Conservation (phyloP, 2,113 vertebrate species). For the Gallinago media region DNA sequence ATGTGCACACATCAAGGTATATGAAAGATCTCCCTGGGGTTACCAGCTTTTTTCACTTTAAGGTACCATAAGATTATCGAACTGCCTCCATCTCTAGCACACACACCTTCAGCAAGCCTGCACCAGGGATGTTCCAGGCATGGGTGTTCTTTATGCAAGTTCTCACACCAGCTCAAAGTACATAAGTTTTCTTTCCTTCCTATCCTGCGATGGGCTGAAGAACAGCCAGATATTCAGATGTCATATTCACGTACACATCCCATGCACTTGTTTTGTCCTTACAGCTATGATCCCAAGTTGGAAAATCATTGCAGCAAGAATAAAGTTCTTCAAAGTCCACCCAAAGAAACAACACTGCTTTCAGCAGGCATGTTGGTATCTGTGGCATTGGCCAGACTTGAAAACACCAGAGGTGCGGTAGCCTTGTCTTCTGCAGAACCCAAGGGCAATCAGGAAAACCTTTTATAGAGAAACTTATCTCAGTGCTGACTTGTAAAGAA, state of each 20-base stretch:
- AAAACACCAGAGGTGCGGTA: not conserved
- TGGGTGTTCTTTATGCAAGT: not conserved
- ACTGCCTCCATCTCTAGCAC: not conserved
- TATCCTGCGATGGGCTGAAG: not conserved
- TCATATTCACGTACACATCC: not conserved
- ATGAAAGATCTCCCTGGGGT: not conserved
- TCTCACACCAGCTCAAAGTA: not conserved
- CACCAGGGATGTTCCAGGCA: not conserved
- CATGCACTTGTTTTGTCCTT: not conserved
- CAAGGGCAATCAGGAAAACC: not conserved
- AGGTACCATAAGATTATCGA: not conserved
- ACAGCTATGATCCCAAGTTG: not conserved
- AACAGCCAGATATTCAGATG: not conserved
- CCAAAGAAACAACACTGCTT: not conserved
- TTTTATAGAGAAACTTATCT: not conserved
- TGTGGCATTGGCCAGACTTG: not conserved
- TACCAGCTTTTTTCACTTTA: not conserved
- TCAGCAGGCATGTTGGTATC: not conserved
- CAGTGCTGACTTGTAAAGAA: conserved; percentile 11
- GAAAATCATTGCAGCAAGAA: not conserved
- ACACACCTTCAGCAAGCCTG: not conserved
- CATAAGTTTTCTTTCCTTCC: not conserved
- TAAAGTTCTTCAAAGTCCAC: not conserved
- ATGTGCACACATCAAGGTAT: not conserved
- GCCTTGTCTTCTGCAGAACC: not conserved